Base-by-base conservation (phyloP, 2,888 invertebrate genomes). In the Dryadula phaetusa region DNA sequence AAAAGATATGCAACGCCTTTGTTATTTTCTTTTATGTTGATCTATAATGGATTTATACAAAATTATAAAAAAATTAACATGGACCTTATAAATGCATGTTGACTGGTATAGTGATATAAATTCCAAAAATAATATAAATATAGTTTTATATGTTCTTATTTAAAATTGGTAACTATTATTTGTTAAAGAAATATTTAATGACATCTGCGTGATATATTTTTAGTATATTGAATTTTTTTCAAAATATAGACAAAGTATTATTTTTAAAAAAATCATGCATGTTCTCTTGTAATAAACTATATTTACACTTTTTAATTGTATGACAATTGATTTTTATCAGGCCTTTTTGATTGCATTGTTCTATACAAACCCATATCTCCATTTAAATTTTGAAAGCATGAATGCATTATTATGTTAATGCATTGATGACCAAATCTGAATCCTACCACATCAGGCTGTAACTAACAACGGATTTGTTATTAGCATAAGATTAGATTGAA, bases 401-500 rank as follows among this genome's bases (percentile, higher is more conserved):
- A 42, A 22, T n/a, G 28, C 32, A 10, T n/a, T n/a, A n/a, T n/a
- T 49, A 49, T n/a, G 25, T 12, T 6, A 37, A 42, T 53, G 28
- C 44, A 46, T 44, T 6, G 12, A 65, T 64, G 60, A 56, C 65
- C 65, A 60, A 40, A 71, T 67, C 8, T 68, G 56, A 64, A 74
- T 72, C 72, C 74, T 74, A 82, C 79, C 80, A 80, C 82, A 79
- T 76, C 90, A 82, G 92, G 91, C 90, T 90, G 90, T 91, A 87
- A 90, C 80, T 85, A 84, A 91, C 86, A 87, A 92, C 84, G 92
- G 92, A 92, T 92, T 92, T 92, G 92, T 89, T 86, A 90, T 82
- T 90, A 90, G 85, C 76, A 76, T 79, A 77, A 78, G 74, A 79
- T 70, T 85, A 81, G 73, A 61, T 37, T 85, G 88, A 86, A 84